A percentile compares a stretch with the other conserved stretches of the same genome.
These are phyloP conservation scores for Gallinago stenura DNA, from an alignment of 2,797 vertebrate species.

Conservation along the genomic window DNA sequence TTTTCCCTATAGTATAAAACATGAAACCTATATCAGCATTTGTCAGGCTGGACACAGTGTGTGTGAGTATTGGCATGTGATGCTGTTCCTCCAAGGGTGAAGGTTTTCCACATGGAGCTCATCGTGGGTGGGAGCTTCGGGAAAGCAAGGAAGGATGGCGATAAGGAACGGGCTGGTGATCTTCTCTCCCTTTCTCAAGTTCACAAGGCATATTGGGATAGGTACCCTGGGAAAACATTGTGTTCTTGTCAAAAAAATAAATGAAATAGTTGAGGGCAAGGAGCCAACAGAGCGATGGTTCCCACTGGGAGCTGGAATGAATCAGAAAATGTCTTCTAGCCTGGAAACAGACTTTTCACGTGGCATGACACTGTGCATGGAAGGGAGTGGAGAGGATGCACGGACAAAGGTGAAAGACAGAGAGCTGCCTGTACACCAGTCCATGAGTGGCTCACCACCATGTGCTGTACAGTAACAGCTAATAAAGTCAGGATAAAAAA, in stretches of 20 bases:
- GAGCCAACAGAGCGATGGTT: not conserved
- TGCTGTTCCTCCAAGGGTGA: too few species aligned
- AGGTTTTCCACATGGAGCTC: not conserved
- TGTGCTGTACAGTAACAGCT: not conserved
- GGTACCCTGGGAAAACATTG: not conserved
- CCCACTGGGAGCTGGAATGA: not conserved
- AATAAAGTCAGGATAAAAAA: not conserved
- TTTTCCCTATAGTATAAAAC: not conserved
- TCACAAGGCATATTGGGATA: not conserved
- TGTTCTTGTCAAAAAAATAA: slow-evolving; percentile 1
- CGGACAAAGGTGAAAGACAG: not conserved
- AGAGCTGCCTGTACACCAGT: not conserved
- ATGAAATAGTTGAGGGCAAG: not conserved
- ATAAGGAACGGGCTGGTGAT: not conserved
- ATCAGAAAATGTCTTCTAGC: not conserved
- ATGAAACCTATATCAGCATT: not conserved
- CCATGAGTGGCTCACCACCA: not conserved
- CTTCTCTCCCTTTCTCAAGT: not conserved
- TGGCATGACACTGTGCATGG: not conserved
- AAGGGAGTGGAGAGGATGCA: not conserved
- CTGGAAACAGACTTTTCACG: not conserved
- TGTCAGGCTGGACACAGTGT: not conserved
- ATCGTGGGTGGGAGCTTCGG: rapidly evolving
- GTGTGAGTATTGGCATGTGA: not conserved
- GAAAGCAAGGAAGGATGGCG: not conserved